phyloP scores from a whole-genome alignment of 2,888 invertebrate genomes.

The Ryuthela nishihirai region DNA sequence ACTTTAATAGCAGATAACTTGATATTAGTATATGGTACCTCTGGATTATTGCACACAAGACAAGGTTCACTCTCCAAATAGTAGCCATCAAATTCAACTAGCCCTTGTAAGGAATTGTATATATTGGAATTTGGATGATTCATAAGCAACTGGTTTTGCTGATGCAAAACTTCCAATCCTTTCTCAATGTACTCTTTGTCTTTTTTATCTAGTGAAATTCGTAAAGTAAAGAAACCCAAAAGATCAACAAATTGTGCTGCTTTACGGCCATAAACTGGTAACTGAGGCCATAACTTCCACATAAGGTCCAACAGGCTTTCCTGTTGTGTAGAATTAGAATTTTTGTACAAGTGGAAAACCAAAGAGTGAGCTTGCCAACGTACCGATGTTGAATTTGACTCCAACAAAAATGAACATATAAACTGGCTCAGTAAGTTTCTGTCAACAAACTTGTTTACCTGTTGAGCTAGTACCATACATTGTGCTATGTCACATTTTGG shows the following conservation, averaged over 20 bases:
- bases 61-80: conserved; percentile 97
- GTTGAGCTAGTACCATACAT: conserved; percentile 64
- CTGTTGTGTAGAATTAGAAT: conserved; percentile 72
- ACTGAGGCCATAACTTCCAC: conserved; percentile 86
- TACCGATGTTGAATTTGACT: conserved; percentile 86
- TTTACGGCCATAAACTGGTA: conserved; percentile 86
- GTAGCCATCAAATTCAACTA: conserved; percentile 92
- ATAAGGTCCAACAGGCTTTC: conserved; percentile 71
- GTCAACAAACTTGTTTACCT: conserved; percentile 64
- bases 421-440: conserved; percentile 66
- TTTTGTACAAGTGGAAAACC: conserved; percentile 64
- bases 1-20: conserved; percentile 90
- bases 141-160: conserved; percentile 82
- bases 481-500: conserved; percentile 56
- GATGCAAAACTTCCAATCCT: conserved; percentile 76
- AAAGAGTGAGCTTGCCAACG: conserved; percentile 94
- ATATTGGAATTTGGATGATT: conserved; percentile 92
- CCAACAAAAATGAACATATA: conserved; percentile 83
- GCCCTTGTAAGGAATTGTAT: conserved; percentile 87
- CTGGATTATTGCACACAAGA: conserved; percentile 95
- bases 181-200: conserved; percentile 69
- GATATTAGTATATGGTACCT: conserved; percentile 83
- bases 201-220: conserved; percentile 54
- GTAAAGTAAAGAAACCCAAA: conserved; percentile 88
- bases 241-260: conserved; percentile 96